Conservation (phyloP, 2,113 vertebrate genomes). For the Candoia aspera region DNA sequence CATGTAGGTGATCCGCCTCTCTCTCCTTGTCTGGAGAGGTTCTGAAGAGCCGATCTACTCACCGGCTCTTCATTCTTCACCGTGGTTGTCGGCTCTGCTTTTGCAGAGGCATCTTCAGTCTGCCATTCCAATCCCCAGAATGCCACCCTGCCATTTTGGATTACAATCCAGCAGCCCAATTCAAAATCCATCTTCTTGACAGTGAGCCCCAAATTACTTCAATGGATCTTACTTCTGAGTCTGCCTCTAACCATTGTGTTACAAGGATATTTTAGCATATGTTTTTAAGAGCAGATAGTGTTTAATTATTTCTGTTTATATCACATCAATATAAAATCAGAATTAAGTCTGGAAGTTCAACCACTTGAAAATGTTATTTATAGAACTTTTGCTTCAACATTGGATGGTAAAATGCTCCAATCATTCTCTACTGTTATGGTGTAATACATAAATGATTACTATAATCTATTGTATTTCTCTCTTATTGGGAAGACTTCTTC, state of each 20-base stretch:
- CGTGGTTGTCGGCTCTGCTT: background rate
- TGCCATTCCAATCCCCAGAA: background rate
- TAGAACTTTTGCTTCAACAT: background rate
- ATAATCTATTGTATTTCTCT: conserved; percentile 34
- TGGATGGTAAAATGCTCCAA: background rate
- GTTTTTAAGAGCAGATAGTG: background rate
- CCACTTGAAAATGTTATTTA: background rate
- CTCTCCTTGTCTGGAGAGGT: no score
- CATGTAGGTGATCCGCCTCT: no score
- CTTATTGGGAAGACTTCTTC: conserved; percentile 79
- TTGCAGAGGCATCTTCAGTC: background rate
- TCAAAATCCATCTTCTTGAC: background rate
- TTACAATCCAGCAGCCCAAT: background rate
- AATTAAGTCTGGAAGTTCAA: background rate
- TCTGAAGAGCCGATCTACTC: no score
- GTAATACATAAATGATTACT: background rate
- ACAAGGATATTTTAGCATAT: background rate
- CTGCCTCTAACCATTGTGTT: background rate
- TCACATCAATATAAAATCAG: conserved; percentile 3
- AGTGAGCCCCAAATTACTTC: background rate
- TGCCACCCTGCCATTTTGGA: background rate
- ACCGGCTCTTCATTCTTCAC: background rate
- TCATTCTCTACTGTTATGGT: background rate
- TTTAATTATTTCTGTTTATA: background rate
- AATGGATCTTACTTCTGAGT: background rate